phyloP scores from a whole-genome alignment of 2,888 invertebrate species.

The Eutolmus rufibarbis region DNA sequence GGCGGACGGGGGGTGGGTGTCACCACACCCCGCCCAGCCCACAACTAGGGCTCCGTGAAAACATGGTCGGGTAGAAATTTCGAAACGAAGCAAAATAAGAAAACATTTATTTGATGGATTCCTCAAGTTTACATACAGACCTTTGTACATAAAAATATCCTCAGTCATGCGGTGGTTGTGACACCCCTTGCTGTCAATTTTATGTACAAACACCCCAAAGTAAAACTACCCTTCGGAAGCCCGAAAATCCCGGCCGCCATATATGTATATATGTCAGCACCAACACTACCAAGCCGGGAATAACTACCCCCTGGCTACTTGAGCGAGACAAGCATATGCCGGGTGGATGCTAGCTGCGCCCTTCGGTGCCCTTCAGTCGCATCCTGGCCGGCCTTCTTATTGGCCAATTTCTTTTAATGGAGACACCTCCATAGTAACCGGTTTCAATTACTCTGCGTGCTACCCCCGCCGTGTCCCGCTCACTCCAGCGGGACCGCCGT shows the following conservation, averaged over 20 bases:
- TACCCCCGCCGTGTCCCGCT: slow-evolving; percentile 15
- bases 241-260: background rate
- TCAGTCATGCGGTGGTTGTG: slow-evolving; percentile 44
- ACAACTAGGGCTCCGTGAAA: slow-evolving; percentile 39
- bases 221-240: background rate
- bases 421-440: slow-evolving; percentile 46
- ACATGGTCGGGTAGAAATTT: slow-evolving; percentile 47
- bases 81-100: slow-evolving; percentile 48
- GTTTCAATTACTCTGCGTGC: slow-evolving; percentile 30
- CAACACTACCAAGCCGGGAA: background rate
- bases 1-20: background rate
- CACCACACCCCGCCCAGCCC: background rate
- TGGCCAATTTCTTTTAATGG: slow-evolving; percentile 47
- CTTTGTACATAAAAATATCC: slow-evolving; percentile 46
- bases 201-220: slow-evolving; percentile 15
- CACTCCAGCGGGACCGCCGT: background rate
- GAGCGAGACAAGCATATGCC: background rate
- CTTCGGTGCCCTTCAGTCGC: background rate
- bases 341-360: background rate
- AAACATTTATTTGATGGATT: slow-evolving; percentile 50
- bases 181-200: slow-evolving; percentile 37
- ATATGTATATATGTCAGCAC: slow-evolving; percentile 6
- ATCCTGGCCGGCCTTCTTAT: slow-evolving; percentile 44
- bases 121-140: slow-evolving; percentile 50
- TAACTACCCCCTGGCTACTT: background rate